phyloP scores from a whole-genome alignment of 2,797 vertebrate species.

The Phoebastria nigripes region DNA sequence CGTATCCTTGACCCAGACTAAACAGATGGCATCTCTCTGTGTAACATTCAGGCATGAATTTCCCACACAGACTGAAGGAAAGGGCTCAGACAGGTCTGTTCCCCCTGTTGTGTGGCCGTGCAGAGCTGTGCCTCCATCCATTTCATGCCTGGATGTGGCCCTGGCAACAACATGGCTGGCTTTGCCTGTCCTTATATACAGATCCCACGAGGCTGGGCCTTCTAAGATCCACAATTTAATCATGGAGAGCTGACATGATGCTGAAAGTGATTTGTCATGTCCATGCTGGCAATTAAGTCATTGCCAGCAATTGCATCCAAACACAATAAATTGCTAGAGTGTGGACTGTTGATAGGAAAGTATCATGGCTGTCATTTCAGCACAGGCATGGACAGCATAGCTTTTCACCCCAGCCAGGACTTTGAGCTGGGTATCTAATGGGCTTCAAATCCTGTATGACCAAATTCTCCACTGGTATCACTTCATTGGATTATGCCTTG shows the following conservation, averaged over 20 bases:
- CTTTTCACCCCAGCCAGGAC: not conserved
- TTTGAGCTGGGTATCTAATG: not conserved
- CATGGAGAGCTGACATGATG: constrained; percentile 36
- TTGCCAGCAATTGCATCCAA: constrained; percentile 51
- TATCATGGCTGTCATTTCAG: constrained; percentile 24
- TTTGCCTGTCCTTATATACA: not conserved
- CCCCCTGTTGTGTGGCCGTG: not conserved
- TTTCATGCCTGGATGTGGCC: not conserved
- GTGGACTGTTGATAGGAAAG: not conserved
- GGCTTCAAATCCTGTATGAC: not conserved
- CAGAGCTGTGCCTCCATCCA: not conserved
- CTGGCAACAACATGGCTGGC: not conserved
- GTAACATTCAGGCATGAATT: not conserved
- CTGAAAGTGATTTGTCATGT: constrained; percentile 51
- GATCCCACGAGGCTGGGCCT: not conserved
- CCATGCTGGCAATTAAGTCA: constrained; percentile 48
- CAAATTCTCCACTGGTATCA: not conserved
- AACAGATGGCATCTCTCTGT: constrained; percentile 32
- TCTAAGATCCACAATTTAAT: constrained; percentile 51
- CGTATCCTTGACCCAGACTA: constrained; percentile 27
- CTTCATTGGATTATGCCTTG: not conserved
- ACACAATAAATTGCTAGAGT: constrained; percentile 28
- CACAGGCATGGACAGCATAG: not conserved
- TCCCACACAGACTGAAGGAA: not conserved
- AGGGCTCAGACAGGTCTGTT: constrained; percentile 47